phyloP scores from a whole-genome alignment of 2,888 invertebrate genomes.

The Lottia gigantea region DNA sequence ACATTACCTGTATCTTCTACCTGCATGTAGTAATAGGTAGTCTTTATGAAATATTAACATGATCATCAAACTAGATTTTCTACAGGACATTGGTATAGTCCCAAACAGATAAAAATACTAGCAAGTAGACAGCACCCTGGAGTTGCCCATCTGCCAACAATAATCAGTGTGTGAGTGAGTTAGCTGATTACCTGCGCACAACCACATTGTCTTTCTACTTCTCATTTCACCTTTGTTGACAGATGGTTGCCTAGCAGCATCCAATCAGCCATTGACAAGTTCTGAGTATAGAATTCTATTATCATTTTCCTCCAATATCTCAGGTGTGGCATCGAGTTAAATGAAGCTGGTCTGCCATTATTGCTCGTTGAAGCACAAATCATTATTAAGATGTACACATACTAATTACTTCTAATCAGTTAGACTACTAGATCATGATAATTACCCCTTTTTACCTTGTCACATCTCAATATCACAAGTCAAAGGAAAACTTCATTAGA shows the following conservation, averaged over 20 bases:
- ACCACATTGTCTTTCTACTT: slow-evolving; percentile 20
- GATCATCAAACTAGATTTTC: too few relatives aligned
- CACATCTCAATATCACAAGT: too few relatives aligned
- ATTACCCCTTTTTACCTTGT: too few relatives aligned
- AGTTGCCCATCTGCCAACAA: background rate
- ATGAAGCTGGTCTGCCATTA: background rate
- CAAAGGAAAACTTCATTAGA: too few relatives aligned
- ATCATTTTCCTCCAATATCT: slow-evolving; percentile 10
- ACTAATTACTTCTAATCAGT: too few relatives aligned
- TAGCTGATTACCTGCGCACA: slow-evolving; percentile 18
- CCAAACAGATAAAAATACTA: too few relatives aligned
- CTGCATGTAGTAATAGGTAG: too few relatives aligned
- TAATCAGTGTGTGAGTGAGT: slow-evolving; percentile 7
- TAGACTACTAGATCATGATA: too few relatives aligned
- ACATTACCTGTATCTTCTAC: too few relatives aligned
- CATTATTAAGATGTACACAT: too few relatives aligned
- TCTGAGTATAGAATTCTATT: slow-evolving; percentile 11
- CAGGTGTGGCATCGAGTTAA: slow-evolving; percentile 14
- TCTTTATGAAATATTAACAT: too few relatives aligned
- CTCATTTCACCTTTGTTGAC: slow-evolving; percentile 36
- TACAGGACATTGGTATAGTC: too few relatives aligned
- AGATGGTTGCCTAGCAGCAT: slow-evolving; percentile 40
- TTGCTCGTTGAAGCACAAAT: background rate
- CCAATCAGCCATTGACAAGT: slow-evolving; percentile 52
- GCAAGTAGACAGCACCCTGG: background rate